These are phyloP conservation scores for Holacanthus passer DNA, from an alignment of 2,113 vertebrate species.

Conservation along the genomic window DNA sequence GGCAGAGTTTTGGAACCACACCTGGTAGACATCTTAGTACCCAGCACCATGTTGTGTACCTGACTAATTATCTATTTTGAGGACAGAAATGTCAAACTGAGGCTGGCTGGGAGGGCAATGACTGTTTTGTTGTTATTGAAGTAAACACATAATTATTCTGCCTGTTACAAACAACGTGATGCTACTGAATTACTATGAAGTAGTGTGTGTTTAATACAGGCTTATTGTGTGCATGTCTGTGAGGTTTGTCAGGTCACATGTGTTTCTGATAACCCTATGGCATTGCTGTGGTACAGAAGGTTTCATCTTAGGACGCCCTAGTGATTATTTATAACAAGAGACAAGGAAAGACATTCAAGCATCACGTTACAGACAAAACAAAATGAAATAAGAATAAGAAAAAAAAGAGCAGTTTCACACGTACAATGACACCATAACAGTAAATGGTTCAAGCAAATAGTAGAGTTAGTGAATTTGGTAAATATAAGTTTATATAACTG, in stretches of 20 bases:
- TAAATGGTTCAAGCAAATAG: no score
- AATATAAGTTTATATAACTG: no score
- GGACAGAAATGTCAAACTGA: slow-evolving; percentile 20
- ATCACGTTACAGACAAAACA: no score
- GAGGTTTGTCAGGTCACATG: background rate
- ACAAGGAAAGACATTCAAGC: no score
- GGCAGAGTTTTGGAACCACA: slow-evolving; percentile 31
- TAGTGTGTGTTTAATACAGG: background rate
- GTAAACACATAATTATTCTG: slow-evolving; percentile 14
- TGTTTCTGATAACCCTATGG: slow-evolving; percentile 16
- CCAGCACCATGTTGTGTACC: slow-evolving; percentile 36
- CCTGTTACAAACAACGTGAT: slow-evolving; percentile 5
- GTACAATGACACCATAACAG: no score
- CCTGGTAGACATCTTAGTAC: slow-evolving; percentile 50
- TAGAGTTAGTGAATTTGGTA: no score
- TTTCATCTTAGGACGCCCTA: no score
- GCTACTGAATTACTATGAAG: background rate
- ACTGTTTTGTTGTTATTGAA: slow-evolving; percentile 10
- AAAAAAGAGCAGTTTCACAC: no score
- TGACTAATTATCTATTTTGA: slow-evolving; percentile 42
- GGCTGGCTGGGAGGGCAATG: background rate
- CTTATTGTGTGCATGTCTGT: slow-evolving; percentile 1
- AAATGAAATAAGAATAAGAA: no score
- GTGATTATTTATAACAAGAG: no score
- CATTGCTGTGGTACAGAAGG: slow-evolving; percentile 41